These are phyloP conservation scores for Montifringilla adamsi DNA, from an alignment of 2,113 vertebrate species.

Conservation along the genomic window DNA sequence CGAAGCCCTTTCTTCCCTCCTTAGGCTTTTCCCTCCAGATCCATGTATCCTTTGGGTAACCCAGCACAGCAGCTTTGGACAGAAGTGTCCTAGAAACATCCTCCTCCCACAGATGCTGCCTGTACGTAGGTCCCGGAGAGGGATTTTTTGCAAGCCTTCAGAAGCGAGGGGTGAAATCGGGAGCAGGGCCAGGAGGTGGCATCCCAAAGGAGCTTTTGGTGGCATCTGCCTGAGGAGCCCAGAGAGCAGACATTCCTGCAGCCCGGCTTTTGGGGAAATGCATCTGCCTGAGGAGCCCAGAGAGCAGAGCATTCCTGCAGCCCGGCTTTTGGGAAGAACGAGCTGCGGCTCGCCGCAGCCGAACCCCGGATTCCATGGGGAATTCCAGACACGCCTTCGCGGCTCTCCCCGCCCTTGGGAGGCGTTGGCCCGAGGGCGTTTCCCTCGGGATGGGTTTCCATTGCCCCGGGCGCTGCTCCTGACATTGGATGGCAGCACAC, in stretches of 20 bases:
- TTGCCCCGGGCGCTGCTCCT: not conserved
- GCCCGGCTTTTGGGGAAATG: too few species aligned
- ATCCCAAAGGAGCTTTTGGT: too few species aligned
- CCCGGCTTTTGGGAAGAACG: too few species aligned
- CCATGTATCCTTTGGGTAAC: not conserved
- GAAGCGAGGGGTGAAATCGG: rapidly evolving
- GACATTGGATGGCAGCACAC: not conserved
- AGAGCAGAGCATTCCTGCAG: too few species aligned
- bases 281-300: too few species aligned
- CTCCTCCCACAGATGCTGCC: not conserved
- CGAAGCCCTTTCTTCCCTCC: not conserved
- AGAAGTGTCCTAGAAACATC: not conserved
- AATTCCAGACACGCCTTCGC: not conserved
- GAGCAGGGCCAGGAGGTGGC: rapidly evolving
- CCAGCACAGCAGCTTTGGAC: not conserved
- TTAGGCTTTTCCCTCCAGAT: not conserved
- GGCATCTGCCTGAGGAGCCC: not conserved
- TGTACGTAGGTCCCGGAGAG: rapidly evolving
- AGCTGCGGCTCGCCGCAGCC: rapidly evolving
- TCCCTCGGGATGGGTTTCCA: not conserved
- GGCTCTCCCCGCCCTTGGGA: not conserved
- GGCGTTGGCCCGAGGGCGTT: not conserved
- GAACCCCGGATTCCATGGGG: rapidly evolving
- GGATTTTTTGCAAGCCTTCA: not conserved
- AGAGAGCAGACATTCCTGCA: too few species aligned